Evolutionary conservation across 2,888 invertebrate species (phyloP).

Genomic region (Drosophila multiciliata): DNA sequence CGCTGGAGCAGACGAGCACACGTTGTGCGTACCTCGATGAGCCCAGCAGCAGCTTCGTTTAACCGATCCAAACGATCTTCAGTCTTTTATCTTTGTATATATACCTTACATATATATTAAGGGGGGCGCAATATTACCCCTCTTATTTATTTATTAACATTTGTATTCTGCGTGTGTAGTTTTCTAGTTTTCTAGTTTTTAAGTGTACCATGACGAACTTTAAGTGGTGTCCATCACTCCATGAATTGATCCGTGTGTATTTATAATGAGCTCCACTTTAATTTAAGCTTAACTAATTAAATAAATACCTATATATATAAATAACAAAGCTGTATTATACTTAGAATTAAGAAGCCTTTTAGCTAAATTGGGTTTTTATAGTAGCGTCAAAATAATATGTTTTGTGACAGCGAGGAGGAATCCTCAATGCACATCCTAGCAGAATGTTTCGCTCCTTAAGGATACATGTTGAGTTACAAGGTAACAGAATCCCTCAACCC

Average conservation of each 20-base stretch:
- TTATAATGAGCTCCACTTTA: constrained; percentile 54
- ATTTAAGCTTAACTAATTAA: constrained; percentile 46
- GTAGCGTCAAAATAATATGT: too few relatives aligned
- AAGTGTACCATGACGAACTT: constrained; percentile 55
- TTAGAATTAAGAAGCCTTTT: neutral
- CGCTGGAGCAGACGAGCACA: constrained; percentile 69
- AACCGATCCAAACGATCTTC: constrained; percentile 33
- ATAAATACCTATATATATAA: constrained; percentile 31
- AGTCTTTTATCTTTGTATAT: constrained; percentile 47
- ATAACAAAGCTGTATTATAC: neutral
- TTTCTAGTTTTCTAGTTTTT: constrained; percentile 20
- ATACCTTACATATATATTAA: constrained; percentile 15
- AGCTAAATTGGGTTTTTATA: too few relatives aligned
- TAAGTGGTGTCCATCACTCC: constrained; percentile 20
- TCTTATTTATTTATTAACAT: constrained; percentile 54
- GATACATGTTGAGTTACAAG: too few relatives aligned
- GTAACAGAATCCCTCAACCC: too few relatives aligned
- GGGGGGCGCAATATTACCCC: constrained; percentile 3
- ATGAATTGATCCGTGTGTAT: constrained; percentile 47
- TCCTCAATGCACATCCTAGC: too few relatives aligned
- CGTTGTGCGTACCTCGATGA: constrained; percentile 87
- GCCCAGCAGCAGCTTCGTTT: constrained; percentile 89
- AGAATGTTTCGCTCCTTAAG: too few relatives aligned
- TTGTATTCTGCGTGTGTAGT: constrained; percentile 31
- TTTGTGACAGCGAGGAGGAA: too few relatives aligned